phyloP scores from a whole-genome alignment of 2,888 invertebrate genomes.

The Didymodactylos carnosus region DNA sequence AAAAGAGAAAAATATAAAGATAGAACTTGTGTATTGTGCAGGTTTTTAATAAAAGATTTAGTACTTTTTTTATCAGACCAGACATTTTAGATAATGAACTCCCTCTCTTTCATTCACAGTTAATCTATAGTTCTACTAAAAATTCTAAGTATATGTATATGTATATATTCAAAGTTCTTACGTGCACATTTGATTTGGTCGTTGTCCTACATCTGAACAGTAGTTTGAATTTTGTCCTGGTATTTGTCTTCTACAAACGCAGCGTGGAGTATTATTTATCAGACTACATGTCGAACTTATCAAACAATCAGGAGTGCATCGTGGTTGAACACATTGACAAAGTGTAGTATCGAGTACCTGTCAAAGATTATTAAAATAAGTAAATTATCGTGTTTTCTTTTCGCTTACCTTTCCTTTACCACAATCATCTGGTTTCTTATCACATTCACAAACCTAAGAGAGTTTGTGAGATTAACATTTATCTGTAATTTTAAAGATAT shows the following conservation, averaged over 20 bases:
- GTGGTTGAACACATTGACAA: not conserved
- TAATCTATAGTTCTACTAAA: too few relatives aligned
- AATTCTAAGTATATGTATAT: too few relatives aligned
- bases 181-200: not conserved
- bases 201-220: not conserved
- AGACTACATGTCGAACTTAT: not conserved
- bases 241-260: not conserved
- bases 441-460: too few relatives aligned
- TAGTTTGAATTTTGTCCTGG: not conserved
- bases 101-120: too few relatives aligned
- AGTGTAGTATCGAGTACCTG: not conserved
- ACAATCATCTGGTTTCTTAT: not conserved
- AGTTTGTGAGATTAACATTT: too few relatives aligned
- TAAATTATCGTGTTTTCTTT: not conserved
- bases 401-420: not conserved
- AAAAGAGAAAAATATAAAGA: too few relatives aligned
- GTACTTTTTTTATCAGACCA: too few relatives aligned
- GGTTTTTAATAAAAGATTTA: too few relatives aligned
- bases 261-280: not conserved
- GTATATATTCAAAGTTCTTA: not conserved
- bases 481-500: too few relatives aligned
- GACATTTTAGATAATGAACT: too few relatives aligned
- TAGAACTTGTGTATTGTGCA: too few relatives aligned
- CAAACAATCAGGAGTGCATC: not conserved
- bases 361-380: not conserved